Evolutionary conservation across 2,797 vertebrate genomes (phyloP).

Genomic region (Gouania willdenowi): DNA sequence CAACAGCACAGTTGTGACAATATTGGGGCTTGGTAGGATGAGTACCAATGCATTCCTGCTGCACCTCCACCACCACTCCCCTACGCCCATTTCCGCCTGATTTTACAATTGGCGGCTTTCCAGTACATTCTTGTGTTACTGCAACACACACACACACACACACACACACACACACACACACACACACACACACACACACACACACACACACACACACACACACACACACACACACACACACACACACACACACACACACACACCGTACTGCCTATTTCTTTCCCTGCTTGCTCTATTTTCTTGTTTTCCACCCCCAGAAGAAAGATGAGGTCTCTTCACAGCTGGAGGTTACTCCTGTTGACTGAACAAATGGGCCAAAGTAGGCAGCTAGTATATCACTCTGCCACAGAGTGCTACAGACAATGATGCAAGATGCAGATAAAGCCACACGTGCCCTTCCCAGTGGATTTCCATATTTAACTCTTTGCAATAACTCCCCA

Average conservation of each 20-base stretch:
- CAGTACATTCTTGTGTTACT: slow-evolving; percentile 56
- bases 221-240: background rate
- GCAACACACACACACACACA: slow-evolving; percentile 4
- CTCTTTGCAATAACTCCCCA: slow-evolving; percentile 2
- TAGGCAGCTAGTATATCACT: slow-evolving; percentile 14
- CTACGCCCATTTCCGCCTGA: slow-evolving; percentile 21
- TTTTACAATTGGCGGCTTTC: slow-evolving; percentile 42
- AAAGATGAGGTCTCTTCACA: slow-evolving; percentile 45
- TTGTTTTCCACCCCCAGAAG: slow-evolving; percentile 12
- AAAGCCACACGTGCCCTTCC: background rate
- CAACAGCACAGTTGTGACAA: background rate
- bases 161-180: background rate
- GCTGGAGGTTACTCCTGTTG: slow-evolving; percentile 57
- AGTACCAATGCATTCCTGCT: slow-evolving; percentile 33
- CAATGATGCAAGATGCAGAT: slow-evolving; percentile 5
- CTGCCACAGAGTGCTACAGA: slow-evolving; percentile 10
- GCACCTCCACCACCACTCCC: background rate
- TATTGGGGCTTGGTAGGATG: too few species aligned
- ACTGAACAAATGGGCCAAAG: slow-evolving; percentile 51
- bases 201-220: background rate
- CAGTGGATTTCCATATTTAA: slow-evolving; percentile 14
- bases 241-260: background rate
- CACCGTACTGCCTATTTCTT: slow-evolving; percentile 8
- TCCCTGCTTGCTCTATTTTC: slow-evolving; percentile 21
- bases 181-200: background rate